Evolutionary conservation across 2,797 vertebrate genomes (phyloP).

Genomic region (Manis crassicaudata): DNA sequence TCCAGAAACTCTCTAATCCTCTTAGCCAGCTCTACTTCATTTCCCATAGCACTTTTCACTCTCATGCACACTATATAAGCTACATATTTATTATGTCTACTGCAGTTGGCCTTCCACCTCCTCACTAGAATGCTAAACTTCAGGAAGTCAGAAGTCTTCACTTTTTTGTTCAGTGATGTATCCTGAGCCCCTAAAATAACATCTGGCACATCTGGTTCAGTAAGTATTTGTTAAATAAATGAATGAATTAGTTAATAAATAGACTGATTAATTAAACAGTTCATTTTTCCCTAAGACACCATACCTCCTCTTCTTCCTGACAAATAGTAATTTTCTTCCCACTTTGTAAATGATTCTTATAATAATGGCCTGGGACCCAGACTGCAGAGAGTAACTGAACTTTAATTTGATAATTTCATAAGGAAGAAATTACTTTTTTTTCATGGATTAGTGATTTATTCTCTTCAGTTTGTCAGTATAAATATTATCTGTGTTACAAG

Average conservation of each 20-base stretch:
- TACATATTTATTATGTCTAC: not conserved
- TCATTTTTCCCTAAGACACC: not conserved
- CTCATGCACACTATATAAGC: not conserved
- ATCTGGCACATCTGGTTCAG: not conserved
- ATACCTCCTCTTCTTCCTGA: not conserved
- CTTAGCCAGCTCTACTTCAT: not conserved
- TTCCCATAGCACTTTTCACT: not conserved
- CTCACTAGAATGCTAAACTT: not conserved
- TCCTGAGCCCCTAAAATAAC: not conserved
- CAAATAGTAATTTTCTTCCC: not conserved
- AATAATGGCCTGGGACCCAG: not conserved
- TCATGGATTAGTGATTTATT: slow-evolving; percentile 37
- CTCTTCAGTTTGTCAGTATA: slow-evolving; percentile 37
- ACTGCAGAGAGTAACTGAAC: not conserved
- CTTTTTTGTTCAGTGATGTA: not conserved
- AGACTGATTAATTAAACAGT: not conserved
- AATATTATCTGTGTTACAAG: slow-evolving; percentile 54
- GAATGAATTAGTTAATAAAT: not conserved
- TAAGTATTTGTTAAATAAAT: not conserved
- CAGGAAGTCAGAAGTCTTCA: not conserved
- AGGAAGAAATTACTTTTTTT: not conserved
- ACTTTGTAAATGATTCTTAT: not conserved
- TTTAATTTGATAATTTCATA: slow-evolving; percentile 35
- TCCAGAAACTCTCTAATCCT: not conserved
- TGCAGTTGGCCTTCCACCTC: not conserved